Conservation (phyloP, 1,140 invertebrate genomes). For the Sweltsa coloradensis region DNA sequence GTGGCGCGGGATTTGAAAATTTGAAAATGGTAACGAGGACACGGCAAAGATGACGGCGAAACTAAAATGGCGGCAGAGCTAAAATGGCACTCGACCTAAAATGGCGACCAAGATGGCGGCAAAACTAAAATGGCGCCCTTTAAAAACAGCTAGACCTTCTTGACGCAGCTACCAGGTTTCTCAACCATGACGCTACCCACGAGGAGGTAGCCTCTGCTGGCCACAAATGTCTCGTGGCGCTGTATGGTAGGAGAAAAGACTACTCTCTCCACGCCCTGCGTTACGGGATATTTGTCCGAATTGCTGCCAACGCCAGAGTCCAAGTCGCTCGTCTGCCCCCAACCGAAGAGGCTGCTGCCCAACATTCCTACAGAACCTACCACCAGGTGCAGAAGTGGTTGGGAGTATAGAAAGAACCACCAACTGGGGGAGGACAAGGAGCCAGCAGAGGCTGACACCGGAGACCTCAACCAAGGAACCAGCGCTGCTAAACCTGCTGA, state of each 20-base stretch:
- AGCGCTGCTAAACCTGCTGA: slow-evolving; percentile 6
- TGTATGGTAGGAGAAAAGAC: slow-evolving; percentile 4
- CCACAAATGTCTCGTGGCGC: slow-evolving; percentile 3
- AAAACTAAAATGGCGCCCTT: background rate
- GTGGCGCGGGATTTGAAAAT: too few relatives aligned
- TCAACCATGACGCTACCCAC: slow-evolving; percentile 6
- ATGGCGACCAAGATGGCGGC: too few relatives aligned
- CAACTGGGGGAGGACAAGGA: slow-evolving; percentile 2
- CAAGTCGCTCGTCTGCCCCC: slow-evolving; percentile 4
- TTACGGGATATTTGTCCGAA: slow-evolving; percentile 1
- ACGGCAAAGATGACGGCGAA: too few relatives aligned
- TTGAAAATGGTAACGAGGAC: too few relatives aligned
- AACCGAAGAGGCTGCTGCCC: slow-evolving; percentile 15
- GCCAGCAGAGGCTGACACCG: slow-evolving; percentile 2
- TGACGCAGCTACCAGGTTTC: background rate
- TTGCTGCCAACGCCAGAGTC: slow-evolving; percentile 2
- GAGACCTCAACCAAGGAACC: slow-evolving; percentile 2
- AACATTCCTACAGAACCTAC: slow-evolving; percentile 18
- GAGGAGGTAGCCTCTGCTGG: slow-evolving; percentile 6
- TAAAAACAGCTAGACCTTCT: background rate
- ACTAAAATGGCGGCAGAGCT: too few relatives aligned
- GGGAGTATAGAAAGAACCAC: background rate
- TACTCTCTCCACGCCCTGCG: slow-evolving; percentile 2
- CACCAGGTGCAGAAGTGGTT: slow-evolving; percentile 19
- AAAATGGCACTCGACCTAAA: too few relatives aligned